Base-by-base conservation (phyloP, 23 tunicate genomes). In the Botrylloides violaceus region DNA sequence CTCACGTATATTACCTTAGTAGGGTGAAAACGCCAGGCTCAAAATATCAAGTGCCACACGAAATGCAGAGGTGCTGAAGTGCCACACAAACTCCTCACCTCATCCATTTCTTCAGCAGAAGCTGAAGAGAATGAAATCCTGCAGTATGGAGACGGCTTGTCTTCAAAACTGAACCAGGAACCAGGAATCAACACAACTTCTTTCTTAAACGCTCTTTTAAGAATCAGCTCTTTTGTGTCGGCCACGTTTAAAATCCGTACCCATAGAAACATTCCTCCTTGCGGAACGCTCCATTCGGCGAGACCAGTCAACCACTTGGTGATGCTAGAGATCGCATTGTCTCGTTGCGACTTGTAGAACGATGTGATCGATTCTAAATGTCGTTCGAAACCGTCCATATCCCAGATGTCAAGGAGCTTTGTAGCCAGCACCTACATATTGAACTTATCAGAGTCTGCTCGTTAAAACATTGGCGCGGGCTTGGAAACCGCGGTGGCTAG, bases 231-330 rank as follows among this genome's bases (percentile, higher is more conserved):
- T 36, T 65, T 49, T 1, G 85, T 79, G 64, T 91, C 92, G 3
- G 61, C 64, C 15, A 79, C 61, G 9, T 75, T 83, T 21, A 62
- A 68, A 32, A 92, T 57, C 76, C 84, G 84, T 3, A 92, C 76
- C 98, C 98, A 92, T 30, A 85, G 66, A 56, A 92, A 92, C 93
- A 92, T 80, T 24, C 98, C 98, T 39, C 87, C 98, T 76, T 76
- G 25, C 24, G 98, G 98, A 33, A 60, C 93, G 59, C 76, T 73
- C 94, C 94, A 92, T 58, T 92, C 98, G 1, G 94, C 98, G 3
- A 85, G 59, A 26, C 95, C 95, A 60, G 58, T 76, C 26, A 87
- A 35, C 49, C 71, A 68, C 55, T 81, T 87, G 30, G 75, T 55
- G 12, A 68, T n/a, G 29, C 66, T 76, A 27, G 57, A 35, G 50